phyloP scores from a whole-genome alignment of 2,113 vertebrate species.

The Onychostruthus taczanowskii region DNA sequence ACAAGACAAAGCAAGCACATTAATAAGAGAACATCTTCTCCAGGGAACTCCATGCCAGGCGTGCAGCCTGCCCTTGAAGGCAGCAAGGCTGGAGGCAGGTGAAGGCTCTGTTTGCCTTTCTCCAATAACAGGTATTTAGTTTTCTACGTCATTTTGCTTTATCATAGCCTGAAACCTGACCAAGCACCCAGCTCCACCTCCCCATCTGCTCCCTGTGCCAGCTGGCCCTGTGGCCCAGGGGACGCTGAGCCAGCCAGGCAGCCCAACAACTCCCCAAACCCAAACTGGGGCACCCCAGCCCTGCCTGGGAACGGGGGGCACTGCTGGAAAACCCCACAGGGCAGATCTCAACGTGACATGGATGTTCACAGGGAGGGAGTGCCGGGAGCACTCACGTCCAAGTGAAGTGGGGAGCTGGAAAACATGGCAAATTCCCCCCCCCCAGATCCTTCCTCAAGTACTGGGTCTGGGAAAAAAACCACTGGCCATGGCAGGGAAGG shows the following conservation, averaged over 20 bases:
- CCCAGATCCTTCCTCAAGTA: not conserved
- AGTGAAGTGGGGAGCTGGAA: not conserved
- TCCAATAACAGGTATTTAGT: slow-evolving; percentile 17
- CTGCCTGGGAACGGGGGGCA: accelerated
- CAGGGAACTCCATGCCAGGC: not conserved
- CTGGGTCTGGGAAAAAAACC: not conserved
- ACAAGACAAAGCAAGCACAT: slow-evolving; percentile 13
- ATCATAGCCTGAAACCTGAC: not conserved
- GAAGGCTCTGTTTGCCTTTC: slow-evolving; percentile 11
- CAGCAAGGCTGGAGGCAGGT: slow-evolving; percentile 29
- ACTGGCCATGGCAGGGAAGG: not conserved
- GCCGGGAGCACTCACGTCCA: accelerated
- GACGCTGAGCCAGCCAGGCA: accelerated
- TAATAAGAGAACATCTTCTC: not conserved
- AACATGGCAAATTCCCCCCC: not conserved
- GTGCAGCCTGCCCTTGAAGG: not conserved
- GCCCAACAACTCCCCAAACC: not conserved
- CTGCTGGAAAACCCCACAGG: not conserved
- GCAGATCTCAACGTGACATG: accelerated
- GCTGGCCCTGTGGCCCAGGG: not conserved
- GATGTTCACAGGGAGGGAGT: not conserved
- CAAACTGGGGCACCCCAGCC: not conserved
- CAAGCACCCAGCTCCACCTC: not conserved
- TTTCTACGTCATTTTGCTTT: not conserved
- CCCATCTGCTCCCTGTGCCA: not conserved